phyloP scores from a whole-genome alignment of 53 echinoderm and acorn worm genomes.

The Hippasteria phrygiana region DNA sequence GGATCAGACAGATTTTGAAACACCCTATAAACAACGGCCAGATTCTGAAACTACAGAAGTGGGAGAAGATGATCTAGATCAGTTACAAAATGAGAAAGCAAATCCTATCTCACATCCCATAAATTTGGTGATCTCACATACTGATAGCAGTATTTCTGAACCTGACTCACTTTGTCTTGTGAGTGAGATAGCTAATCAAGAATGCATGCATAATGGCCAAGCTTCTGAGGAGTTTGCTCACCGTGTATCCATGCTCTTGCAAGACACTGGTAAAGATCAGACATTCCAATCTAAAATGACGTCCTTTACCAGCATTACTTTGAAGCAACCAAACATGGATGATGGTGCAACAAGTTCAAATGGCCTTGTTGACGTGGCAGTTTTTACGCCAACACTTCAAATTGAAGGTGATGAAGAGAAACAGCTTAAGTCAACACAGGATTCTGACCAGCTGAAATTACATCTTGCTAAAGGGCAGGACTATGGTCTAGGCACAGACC shows the following conservation, averaged over 20 bases:
- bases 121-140: no score
- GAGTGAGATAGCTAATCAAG: constrained; percentile 22
- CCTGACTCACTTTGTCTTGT: background rate
- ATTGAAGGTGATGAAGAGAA: background rate
- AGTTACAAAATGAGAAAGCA: no score
- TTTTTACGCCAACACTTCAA: background rate
- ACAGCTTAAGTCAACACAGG: background rate
- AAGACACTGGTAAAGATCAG: background rate
- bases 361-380: background rate
- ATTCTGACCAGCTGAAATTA: background rate
- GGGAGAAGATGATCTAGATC: background rate
- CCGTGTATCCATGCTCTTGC: constrained; percentile 20
- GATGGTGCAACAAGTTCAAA: background rate
- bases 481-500: background rate
- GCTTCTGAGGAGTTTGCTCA: constrained; percentile 13
- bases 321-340: constrained; percentile 4
- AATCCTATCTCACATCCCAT: no score
- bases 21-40: background rate
- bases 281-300: background rate
- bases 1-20: background rate
- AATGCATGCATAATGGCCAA: background rate
- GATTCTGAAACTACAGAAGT: background rate
- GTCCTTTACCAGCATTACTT: background rate
- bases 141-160: background rate
- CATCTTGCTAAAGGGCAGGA: background rate